A percentile compares a stretch with the other conserved stretches of the same genome.
These are phyloP conservation scores for Dipodomys spectabilis DNA, from an alignment of 2,113 vertebrate species.

Conservation along the genomic window DNA sequence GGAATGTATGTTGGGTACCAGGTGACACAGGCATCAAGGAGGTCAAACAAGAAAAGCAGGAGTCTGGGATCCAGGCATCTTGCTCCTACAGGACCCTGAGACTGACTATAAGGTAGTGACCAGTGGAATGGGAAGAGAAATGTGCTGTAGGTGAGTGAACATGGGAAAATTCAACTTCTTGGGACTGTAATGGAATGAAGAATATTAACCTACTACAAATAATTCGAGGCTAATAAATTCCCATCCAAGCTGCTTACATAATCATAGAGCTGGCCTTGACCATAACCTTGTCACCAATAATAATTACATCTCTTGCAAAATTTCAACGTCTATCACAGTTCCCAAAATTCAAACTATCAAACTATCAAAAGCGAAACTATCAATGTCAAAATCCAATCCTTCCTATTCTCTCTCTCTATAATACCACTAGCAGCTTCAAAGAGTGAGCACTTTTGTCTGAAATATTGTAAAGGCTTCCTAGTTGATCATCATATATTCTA, in stretches of 20 bases:
- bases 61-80: neutral
- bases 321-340: neutral
- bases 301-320: neutral
- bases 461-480: neutral
- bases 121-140: neutral
- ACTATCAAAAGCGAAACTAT: neutral
- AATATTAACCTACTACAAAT: neutral
- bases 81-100: neutral
- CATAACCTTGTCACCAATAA: neutral
- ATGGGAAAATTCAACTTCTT: neutral
- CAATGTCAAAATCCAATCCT: neutral
- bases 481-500: neutral
- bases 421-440: neutral
- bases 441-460: neutral
- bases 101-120: neutral
- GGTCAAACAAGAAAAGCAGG: neutral
- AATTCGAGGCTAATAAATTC: neutral
- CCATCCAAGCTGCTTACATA: neutral
- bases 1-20: neutral
- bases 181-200: neutral
- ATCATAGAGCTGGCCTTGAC: neutral
- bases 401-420: neutral
- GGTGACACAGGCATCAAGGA: neutral
- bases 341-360: neutral
- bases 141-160: neutral